Evolutionary conservation across 2,113 vertebrate species (phyloP).

Genomic region (Leucopsar rothschildi): DNA sequence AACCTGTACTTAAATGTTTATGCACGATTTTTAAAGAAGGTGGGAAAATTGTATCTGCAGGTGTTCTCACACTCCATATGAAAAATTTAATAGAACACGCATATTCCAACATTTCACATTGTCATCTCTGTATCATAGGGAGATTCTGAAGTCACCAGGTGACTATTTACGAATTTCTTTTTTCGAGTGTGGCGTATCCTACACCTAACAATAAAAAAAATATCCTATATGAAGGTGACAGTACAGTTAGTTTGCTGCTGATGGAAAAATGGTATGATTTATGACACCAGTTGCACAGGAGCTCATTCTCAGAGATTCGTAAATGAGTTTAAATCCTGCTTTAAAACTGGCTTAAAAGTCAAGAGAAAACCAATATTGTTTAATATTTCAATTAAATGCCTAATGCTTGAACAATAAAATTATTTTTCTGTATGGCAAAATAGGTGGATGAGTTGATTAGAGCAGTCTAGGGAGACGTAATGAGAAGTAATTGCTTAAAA

Average conservation of each 20-base stretch:
- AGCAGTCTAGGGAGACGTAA: background rate
- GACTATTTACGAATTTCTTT: background rate
- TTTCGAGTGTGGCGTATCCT: background rate
- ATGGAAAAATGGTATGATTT: background rate
- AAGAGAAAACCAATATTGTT: conserved; percentile 4
- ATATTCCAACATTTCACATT: background rate
- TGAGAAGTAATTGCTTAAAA: background rate
- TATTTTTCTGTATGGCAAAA: background rate
- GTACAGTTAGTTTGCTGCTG: background rate
- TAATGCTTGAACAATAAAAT: background rate
- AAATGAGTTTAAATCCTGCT: background rate
- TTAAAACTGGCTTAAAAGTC: background rate
- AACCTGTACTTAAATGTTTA: background rate
- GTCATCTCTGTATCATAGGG: background rate
- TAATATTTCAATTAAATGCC: conserved; percentile 29
- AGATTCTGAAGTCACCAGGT: background rate
- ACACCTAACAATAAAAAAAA: background rate
- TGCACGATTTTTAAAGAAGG: background rate
- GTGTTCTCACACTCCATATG: background rate
- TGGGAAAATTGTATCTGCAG: background rate
- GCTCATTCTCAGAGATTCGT: background rate
- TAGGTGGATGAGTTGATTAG: background rate
- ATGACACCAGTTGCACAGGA: background rate
- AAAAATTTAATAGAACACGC: background rate
- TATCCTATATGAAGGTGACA: background rate